These are phyloP conservation scores for Eudorcas thomsonii DNA, from an alignment of 2,113 vertebrate species.

Conservation along the genomic window DNA sequence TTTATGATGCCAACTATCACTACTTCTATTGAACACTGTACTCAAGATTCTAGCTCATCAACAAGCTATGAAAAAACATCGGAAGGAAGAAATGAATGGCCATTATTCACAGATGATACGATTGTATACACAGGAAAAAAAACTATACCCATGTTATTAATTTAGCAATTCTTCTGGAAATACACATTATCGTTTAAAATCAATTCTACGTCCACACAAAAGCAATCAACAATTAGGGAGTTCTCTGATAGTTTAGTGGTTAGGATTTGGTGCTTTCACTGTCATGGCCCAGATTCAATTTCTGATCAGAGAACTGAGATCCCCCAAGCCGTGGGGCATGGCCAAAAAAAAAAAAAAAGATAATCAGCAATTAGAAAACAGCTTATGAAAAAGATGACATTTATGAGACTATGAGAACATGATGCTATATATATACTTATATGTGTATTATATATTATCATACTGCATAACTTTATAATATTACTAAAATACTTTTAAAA, in stretches of 20 bases:
- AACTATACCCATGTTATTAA: neutral
- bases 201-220: neutral
- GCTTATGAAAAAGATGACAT: neutral
- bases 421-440: neutral
- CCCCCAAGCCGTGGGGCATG: rapidly evolving
- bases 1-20: neutral
- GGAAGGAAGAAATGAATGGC: neutral
- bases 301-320: neutral
- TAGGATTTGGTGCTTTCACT: neutral
- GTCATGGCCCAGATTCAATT: neutral
- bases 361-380: neutral
- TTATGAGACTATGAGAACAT: neutral
- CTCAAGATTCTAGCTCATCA: neutral
- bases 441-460: neutral
- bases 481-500: neutral
- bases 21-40: neutral
- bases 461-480: neutral
- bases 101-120: neutral
- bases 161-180: neutral
- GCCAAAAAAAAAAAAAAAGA: neutral
- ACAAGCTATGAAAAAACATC: neutral
- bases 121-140: neutral
- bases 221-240: neutral
- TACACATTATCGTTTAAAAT: neutral
- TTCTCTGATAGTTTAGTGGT: neutral